These are phyloP conservation scores for Cosmia pyralina DNA, from an alignment of 2,888 invertebrate genomes.

Conservation along the genomic window DNA sequence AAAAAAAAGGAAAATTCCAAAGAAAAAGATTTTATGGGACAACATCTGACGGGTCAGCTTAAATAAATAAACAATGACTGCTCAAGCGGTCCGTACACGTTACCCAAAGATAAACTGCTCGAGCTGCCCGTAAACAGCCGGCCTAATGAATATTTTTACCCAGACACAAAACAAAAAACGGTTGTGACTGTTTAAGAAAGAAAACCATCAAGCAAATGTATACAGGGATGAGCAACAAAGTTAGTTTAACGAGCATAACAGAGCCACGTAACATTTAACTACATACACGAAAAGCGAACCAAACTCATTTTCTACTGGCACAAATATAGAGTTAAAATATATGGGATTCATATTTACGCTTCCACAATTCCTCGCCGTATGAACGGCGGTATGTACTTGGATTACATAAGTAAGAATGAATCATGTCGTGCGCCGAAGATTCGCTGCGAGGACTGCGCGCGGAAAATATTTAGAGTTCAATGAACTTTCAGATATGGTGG, in stretches of 20 bases:
- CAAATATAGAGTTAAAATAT: slow-evolving; percentile 47
- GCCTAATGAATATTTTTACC: not conserved
- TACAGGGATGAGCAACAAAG: slow-evolving; percentile 24
- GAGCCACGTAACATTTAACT: slow-evolving; percentile 10
- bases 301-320: slow-evolving; percentile 25
- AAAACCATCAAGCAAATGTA: slow-evolving; percentile 13
- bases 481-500: slow-evolving; percentile 37
- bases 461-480: slow-evolving; percentile 48
- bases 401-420: slow-evolving; percentile 57
- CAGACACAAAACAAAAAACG: not conserved
- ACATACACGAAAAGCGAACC: slow-evolving; percentile 17
- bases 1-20: too few species aligned
- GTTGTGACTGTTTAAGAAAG: not conserved
- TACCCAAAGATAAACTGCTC: not conserved
- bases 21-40: too few species aligned
- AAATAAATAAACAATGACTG: not conserved
- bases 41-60: too few species aligned
- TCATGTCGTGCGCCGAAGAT: slow-evolving; percentile 45
- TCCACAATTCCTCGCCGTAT: slow-evolving; percentile 37
- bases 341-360: slow-evolving; percentile 50
- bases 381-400: slow-evolving; percentile 46
- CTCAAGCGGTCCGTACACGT: not conserved
- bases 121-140: not conserved
- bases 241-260: slow-evolving; percentile 27
- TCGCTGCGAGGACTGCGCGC: slow-evolving; percentile 16